Conservation (phyloP, 2,113 vertebrate species). For the Notothenia coriiceps region DNA sequence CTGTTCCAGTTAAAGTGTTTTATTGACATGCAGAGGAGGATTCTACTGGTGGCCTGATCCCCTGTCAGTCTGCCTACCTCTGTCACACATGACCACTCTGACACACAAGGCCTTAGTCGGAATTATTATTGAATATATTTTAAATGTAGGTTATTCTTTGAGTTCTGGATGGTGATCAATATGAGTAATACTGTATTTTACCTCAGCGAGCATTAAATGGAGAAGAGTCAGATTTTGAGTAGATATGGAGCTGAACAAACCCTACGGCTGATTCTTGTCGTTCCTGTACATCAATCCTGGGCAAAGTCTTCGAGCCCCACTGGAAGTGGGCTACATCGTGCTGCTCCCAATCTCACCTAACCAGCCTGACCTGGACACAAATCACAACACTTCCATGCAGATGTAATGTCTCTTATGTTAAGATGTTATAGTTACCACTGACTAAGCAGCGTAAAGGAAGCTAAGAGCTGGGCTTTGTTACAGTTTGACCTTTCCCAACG, state of each 20-base stretch:
- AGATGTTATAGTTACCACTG: neutral
- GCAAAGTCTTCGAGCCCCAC: neutral
- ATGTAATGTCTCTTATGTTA: neutral
- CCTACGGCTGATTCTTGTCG: neutral
- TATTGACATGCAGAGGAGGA: neutral
- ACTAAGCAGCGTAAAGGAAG: neutral
- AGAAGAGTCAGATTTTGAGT: neutral
- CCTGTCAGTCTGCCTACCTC: slow-evolving; percentile 14
- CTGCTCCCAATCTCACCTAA: neutral
- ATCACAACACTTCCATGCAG: neutral
- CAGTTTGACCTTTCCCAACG: neutral
- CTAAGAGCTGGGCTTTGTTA: neutral
- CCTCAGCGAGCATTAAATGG: neutral
- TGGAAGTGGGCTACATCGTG: neutral
- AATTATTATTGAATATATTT: slow-evolving; percentile 16
- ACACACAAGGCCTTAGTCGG: slow-evolving; percentile 22
- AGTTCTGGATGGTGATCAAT: neutral
- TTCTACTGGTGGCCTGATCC: neutral
- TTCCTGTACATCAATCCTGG: neutral
- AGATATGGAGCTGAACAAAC: neutral
- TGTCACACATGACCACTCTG: neutral
- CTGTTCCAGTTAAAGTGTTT: neutral
- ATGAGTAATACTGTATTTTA: neutral
- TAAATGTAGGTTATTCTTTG: neutral
- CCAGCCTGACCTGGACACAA: neutral